A percentile compares a stretch with the other conserved stretches of the same genome.
phyloP scores from a whole-genome alignment of 1,140 invertebrate genomes.

The Psix sp. region DNA sequence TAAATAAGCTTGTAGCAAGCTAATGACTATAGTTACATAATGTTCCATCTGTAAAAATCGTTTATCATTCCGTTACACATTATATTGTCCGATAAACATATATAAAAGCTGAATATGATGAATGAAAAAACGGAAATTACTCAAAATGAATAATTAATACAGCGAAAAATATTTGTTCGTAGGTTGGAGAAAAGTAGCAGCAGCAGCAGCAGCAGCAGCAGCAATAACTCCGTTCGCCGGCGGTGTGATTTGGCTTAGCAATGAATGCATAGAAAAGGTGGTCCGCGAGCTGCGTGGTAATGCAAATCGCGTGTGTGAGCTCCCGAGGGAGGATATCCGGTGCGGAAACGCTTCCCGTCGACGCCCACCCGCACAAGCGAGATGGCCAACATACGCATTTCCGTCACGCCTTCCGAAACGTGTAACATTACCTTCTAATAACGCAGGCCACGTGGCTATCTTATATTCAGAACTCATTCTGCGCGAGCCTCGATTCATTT shows the following conservation, averaged over 20 bases:
- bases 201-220: too few species aligned
- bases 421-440: conserved; percentile 58
- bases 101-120: too few species aligned
- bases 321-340: conserved; percentile 73
- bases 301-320: conserved; percentile 69
- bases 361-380: conserved; percentile 63
- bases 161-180: too few species aligned
- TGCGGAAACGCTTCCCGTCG: conserved; percentile 71
- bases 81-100: too few species aligned
- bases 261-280: conserved; percentile 42
- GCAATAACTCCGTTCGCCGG: background rate
- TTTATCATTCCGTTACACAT: too few species aligned
- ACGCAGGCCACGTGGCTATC: conserved; percentile 54
- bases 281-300: conserved; percentile 52
- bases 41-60: too few species aligned
- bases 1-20: too few species aligned
- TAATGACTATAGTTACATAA: too few species aligned
- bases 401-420: conserved; percentile 63
- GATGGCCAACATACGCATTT: conserved; percentile 63
- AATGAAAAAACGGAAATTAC: too few species aligned
- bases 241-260: conserved; percentile 7
- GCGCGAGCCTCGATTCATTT: conserved; percentile 35
- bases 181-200: background rate
- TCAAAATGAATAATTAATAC: too few species aligned
- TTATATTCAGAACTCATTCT: conserved; percentile 24